Base-by-base conservation (phyloP, 2,797 vertebrate genomes). In the Ambastaia sidthimunki region DNA sequence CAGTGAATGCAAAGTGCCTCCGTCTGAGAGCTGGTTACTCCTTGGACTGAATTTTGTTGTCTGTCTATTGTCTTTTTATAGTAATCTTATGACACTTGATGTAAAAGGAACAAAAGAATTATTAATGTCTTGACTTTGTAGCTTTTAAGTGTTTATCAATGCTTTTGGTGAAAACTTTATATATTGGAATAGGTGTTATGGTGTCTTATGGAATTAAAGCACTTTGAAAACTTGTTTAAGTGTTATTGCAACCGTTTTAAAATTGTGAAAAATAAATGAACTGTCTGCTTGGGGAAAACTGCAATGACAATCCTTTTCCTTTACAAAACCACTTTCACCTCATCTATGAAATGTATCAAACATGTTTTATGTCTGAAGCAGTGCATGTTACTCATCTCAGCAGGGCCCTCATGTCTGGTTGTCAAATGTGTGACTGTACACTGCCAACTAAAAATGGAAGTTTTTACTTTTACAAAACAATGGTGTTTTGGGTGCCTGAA, bases 161-260 rank as follows among this genome's bases (percentile, higher is more conserved):
- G 70, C 5, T 34, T 47, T 13, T 59, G 62, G 62, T 73, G 50
- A 44, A n/a, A 47, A 31, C 5, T 3, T 12, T 21, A 28, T 48
- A 23, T 47, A 65, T 57, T 78, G 76, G 28, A 78, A 68, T 66
- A 28, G 55, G 25, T 55, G 55, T 54, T 54, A 59, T 57, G 70
- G 57, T 60, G 50, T 76, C 59, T 72, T 41, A 75, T 37, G 54
- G 23, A 77, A 75, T 81, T 55, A 62, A 74, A 83, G 83, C 83
- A 82, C 78, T 76, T 80, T 71, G 65, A 83, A 67, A 78, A 37
- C 4, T n/a, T 34, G 65, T 67, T 76, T 82, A 73, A 74, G 78
- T 76, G 81, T 48, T 67, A 50, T 70, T 62, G 71, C 41, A 66
- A 31, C 47, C 59, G 3, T 73, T 82, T 83, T 80, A 80, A 16